Base-by-base conservation (phyloP, 2,888 invertebrate species). In the Dynastes grantii region DNA sequence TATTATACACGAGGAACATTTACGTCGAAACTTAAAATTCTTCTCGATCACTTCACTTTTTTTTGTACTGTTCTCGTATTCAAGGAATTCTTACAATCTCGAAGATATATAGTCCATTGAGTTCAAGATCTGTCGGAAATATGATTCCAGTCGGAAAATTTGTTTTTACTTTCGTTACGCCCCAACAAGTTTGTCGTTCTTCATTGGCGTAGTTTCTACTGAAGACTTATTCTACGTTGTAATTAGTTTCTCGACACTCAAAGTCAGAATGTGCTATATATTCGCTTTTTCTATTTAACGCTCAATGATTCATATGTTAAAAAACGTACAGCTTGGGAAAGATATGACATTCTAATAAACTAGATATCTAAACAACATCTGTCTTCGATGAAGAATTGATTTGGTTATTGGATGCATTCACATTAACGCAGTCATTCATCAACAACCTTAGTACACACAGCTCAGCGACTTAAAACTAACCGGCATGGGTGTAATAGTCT, bases 51-150 rank as follows among this genome's bases (percentile, higher is more conserved):
- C 22, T n/a, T 55, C 55, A 16, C n/a, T 5, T 55, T 16, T 1
- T 2, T n/a, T 55, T 55, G 22, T 16, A 22, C 9, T 16, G 22
- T 22, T 55, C 22, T 55, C 55, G 8, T 22, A 22, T 55, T 55
- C 55, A 5, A 8, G 4, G 22, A 16, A 55, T 55, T 55, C 22
- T 22, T 55, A 5, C 22, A 55, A 55, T 55, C 45, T 55, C 70
- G 8, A 13, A 53, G 70, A 77, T 70, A 63, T 77, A 63, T 68
- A 68, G 61, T 58, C 77, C 40, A 70, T 70, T 77, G 49, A 29
- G 22, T 68, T 77, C 45, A 68, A 77, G 70, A 77, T 77, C 22
- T 49, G 70, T 58, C 63, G 61, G 77, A 77, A 68, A 67, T 77
- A 68, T 53, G 65, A 51, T 67, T 45, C 16, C 45, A 22, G 27